Evolutionary conservation across 2,113 vertebrate species (phyloP).

Genomic region (Spea multiplicata): DNA sequence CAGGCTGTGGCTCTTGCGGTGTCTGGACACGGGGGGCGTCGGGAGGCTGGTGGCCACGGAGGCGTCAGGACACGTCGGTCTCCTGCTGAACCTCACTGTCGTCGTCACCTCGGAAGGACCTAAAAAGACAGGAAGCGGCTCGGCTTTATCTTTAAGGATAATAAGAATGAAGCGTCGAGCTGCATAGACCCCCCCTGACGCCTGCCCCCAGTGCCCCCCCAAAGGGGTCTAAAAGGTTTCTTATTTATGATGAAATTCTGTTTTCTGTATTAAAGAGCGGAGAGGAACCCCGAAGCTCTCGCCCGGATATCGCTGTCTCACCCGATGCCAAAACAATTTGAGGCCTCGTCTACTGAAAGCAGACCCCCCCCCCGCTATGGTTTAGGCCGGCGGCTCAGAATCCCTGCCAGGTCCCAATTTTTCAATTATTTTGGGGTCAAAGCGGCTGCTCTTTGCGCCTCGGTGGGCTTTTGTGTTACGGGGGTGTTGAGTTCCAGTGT

Average conservation of each 20-base stretch:
- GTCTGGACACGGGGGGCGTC: constrained; percentile 85
- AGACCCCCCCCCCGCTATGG: neutral
- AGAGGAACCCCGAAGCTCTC: too few species aligned
- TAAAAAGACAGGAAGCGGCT: constrained; percentile 56
- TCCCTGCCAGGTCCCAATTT: neutral
- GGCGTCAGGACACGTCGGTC: constrained; percentile 89
- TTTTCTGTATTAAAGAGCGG: too few species aligned
- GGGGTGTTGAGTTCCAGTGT: neutral
- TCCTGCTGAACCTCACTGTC: constrained; percentile 76
- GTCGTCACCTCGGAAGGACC: constrained; percentile 77
- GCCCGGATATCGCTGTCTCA: too few species aligned
- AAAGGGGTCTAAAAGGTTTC: too few species aligned
- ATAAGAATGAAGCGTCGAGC: too few species aligned
- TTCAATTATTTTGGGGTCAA: constrained; percentile 3
- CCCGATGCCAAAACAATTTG: too few species aligned
- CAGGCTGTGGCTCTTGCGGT: constrained; percentile 95
- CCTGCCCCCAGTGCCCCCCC: too few species aligned
- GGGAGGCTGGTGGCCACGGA: constrained; percentile 80
- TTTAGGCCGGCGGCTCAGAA: neutral
- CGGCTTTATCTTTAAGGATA: too few species aligned
- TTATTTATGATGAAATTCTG: too few species aligned
- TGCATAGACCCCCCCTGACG: too few species aligned
- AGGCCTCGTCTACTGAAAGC: too few species aligned
- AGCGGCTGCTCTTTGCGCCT: neutral
- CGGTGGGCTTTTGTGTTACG: neutral